Evolutionary conservation across 2,888 invertebrate genomes (phyloP), one percentile per base, ranked within the genome.

Genomic region (Eilema depressum): DNA sequence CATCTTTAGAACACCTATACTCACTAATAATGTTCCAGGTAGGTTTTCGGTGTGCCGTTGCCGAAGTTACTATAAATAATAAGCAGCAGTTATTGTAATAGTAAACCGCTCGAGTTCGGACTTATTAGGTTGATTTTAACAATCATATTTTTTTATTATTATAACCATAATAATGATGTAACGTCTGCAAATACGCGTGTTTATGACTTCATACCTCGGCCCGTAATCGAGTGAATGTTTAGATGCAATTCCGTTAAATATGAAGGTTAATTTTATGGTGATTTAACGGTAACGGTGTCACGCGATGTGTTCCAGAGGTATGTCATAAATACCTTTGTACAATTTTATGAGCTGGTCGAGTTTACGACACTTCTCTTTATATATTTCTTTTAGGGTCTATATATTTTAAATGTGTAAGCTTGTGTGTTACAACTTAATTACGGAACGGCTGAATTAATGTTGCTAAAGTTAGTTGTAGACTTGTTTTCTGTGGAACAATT

Each of bases 201-300:
- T 71, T 20, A 57, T 57, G 30, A 65, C 57, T 65, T 33, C 63
- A 64, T 64, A 56, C n/a, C 63, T 28, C 59, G 68, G 30, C 20
- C n/a, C n/a, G n/a, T 77, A 72, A 77, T 74, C 77, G 68, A 59
- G 69, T 63, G 61, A 73, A 74, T 73, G 62, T 70, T 74, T 69
- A 69, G 65, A 61, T 61, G 69, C 41, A 57, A 73, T 75, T 79
- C 77, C 82, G 70, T 71, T 73, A 74, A 74, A 75, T 74, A 63
- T 59, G 68, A 80, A 82, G 75, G 80, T 79, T 74, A 75, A 80
- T 79, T 74, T 75, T 33, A 77, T 77, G 75, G 78, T 60, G 67
- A 75, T 75, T 71, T 77, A 74, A 77, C 69, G 75, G 71, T 71
- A 72, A 33, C 75, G 66, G 23, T 69, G 61, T 68, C 80, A 80